Evolutionary conservation across 2,888 invertebrate species (phyloP), one percentile per base, ranked within the genome.

Genomic region (Cremastinae sp.): DNA sequence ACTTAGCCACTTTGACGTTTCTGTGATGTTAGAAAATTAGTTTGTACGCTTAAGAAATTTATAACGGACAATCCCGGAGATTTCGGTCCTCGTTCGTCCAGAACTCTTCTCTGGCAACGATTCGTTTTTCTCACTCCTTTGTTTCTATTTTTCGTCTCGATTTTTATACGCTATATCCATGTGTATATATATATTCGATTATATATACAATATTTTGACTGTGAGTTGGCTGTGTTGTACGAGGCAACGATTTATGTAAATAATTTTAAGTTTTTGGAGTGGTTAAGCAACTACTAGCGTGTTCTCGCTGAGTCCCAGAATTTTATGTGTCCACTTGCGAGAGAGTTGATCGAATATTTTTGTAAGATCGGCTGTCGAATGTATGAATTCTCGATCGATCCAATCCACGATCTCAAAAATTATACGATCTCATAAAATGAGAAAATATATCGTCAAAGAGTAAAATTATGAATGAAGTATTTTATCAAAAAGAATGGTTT

Each of bases 301-400:
- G 14, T 22, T 51, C 58, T 68, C 58, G 64, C 43, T n/a, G 43
- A 28, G 34, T 41, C 69, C 59, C 49, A 54, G 49, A 56, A 8
- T 34, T 43, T 47, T 10, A 49, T 61, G 64, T 70, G 53, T 58
- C 59, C 73, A 51, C 41, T 61, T 74, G 72, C 65, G 72, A 73
- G 73, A 75, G 56, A 73, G 73, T 73, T 75, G 73, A 70, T 73
- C 56, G 70, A 62, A 70, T 74, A 70, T 78, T 75, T 54, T 73
- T 75, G 69, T 78, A 78, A 78, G 78, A 74, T 77, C 77, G 65
- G 73, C 76, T 77, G 65, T 70, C 73, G 73, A 54, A 53, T 69
- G 74, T 71, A 74, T 78, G 66, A 72, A 36, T 8, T 58, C 41
- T 51, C 41, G 51, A 65, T 65, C 53, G 22, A 65, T 10, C 9